A percentile compares a stretch with the other conserved stretches of the same genome.
phyloP scores from a whole-genome alignment of 1,140 invertebrate species.

The Leptinotarsa defecta region DNA sequence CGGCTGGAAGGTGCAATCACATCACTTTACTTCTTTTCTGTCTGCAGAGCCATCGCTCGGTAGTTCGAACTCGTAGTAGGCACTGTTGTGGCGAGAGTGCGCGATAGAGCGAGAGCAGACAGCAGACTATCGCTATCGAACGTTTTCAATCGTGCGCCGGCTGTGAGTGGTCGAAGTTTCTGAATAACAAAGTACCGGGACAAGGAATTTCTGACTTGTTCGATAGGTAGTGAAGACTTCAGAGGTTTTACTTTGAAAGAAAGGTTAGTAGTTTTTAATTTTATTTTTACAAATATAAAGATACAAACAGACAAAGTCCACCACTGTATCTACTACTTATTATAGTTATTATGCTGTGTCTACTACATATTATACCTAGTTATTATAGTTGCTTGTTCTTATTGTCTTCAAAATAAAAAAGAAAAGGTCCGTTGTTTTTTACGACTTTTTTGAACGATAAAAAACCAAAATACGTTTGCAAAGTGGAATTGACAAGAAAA shows the following conservation, averaged over 20 bases:
- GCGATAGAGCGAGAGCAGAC: neutral
- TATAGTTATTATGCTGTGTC: too few relatives aligned
- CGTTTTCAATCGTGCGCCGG: neutral
- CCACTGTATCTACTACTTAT: too few relatives aligned
- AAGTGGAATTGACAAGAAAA: too few relatives aligned
- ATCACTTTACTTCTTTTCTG: neutral
- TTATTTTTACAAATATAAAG: too few relatives aligned
- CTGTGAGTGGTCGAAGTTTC: neutral
- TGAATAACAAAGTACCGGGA: neutral
- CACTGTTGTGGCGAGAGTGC: neutral
- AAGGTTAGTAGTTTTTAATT: neutral
- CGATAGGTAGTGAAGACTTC: neutral
- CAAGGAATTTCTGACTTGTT: neutral
- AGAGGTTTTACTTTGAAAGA: neutral
- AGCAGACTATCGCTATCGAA: constrained; percentile 4
- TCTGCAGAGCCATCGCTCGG: neutral
- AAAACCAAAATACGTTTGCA: too few relatives aligned
- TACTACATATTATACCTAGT: too few relatives aligned
- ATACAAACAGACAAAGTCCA: too few relatives aligned
- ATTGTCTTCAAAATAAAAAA: too few relatives aligned
- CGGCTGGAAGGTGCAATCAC: neutral
- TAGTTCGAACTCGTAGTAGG: neutral
- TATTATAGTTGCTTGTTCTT: too few relatives aligned
- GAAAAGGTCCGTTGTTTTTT: too few relatives aligned
- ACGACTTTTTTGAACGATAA: too few relatives aligned